Percentiles rank a stretch among this genome's conserved stretches.
Conservation (phyloP, 2,797 vertebrate species). For the Brachymystax lenok region DNA sequence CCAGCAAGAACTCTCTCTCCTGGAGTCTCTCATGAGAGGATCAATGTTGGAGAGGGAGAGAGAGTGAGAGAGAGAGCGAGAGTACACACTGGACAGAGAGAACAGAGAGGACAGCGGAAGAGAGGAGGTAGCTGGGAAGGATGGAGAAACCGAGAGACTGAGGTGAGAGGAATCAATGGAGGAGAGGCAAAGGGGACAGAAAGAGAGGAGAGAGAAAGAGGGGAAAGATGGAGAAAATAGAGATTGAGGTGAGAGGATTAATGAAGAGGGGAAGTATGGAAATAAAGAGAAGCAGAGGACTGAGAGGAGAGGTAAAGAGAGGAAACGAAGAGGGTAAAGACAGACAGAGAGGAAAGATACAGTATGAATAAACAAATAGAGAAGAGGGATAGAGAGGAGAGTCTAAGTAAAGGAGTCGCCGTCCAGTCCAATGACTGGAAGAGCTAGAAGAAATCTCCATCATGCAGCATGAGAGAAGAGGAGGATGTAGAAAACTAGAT, state of each 20-base stretch:
- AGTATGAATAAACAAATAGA: background rate
- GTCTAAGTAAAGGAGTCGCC: background rate
- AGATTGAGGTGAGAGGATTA: background rate
- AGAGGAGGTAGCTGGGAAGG: background rate
- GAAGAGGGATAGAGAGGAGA: background rate
- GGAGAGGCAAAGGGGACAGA: background rate
- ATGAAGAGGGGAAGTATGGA: background rate
- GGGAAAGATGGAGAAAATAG: background rate
- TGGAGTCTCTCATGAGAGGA: slow-evolving; percentile 25
- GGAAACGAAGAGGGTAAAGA: background rate
- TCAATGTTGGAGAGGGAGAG: slow-evolving; percentile 29
- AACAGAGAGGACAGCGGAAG: slow-evolving; percentile 6
- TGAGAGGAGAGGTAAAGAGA: background rate
- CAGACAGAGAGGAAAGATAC: background rate
- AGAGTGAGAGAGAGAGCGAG: slow-evolving; percentile 8
- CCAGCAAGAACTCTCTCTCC: slow-evolving; percentile 40
- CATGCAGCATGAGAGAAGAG: background rate
- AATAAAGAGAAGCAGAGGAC: background rate
- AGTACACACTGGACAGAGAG: background rate
- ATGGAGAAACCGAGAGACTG: background rate
- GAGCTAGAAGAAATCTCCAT: background rate
- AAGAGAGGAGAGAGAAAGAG: background rate
- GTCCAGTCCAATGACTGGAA: background rate
- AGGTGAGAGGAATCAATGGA: background rate
- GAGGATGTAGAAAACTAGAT: background rate